Conservation (phyloP, 2,888 invertebrate genomes). For the Kryphioiulus occultus region DNA sequence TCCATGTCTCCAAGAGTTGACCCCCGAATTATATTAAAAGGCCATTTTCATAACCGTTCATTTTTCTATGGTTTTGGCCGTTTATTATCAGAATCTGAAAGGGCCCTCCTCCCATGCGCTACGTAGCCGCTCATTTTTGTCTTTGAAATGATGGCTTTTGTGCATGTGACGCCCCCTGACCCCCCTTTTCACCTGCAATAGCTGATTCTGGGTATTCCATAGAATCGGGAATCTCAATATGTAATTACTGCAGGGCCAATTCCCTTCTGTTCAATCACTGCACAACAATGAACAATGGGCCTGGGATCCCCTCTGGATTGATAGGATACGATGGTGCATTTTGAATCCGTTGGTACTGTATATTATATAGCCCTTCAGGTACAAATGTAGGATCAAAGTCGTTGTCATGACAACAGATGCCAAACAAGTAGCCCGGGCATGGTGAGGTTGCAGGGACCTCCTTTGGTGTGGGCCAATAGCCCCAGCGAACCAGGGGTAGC, state of each 20-base stretch:
- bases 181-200: neutral
- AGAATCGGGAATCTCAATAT: neutral
- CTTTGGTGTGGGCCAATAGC: neutral
- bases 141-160: constrained; percentile 9
- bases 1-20: neutral
- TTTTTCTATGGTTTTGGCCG: neutral
- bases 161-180: neutral
- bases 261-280: neutral
- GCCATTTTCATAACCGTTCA: constrained; percentile 7
- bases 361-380: neutral
- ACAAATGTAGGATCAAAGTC: neutral
- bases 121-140: neutral
- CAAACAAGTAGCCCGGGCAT: neutral
- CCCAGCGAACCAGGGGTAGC: neutral
- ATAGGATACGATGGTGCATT: neutral
- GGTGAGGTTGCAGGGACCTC: constrained; percentile 23
- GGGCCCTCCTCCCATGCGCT: neutral
- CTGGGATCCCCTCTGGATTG: neutral
- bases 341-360: neutral
- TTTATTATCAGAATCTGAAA: neutral
- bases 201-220: neutral
- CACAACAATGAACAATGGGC: neutral
- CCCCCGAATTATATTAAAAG: constrained; percentile 11
- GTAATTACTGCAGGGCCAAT: neutral
- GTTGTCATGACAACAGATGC: neutral